A percentile compares a stretch with the other conserved stretches of the same genome.
phyloP scores from a whole-genome alignment of 1,140 invertebrate species.

The Heterodera carotae region DNA sequence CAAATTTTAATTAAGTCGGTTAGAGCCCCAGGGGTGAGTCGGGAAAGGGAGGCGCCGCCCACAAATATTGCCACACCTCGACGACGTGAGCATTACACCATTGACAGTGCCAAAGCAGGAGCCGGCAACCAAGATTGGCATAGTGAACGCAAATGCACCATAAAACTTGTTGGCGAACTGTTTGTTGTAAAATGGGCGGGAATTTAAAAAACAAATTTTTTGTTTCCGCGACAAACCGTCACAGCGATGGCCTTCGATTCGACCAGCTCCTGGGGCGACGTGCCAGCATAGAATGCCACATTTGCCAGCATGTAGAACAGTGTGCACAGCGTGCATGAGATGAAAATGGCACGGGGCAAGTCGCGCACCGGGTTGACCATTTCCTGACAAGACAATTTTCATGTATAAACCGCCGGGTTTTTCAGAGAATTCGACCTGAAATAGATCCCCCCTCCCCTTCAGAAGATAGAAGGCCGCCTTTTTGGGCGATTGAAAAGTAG shows the following conservation, averaged over 20 bases:
- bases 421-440: too few relatives aligned
- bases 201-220: constrained; percentile 6
- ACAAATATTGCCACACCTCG: constrained; percentile 68
- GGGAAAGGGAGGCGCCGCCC: too few relatives aligned
- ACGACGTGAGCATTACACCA: constrained; percentile 94
- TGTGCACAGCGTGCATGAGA: constrained; percentile 90
- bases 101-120: constrained; percentile 98
- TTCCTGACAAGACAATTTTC: constrained; percentile 69
- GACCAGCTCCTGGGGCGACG: constrained; percentile 81
- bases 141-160: constrained; percentile 87
- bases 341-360: constrained; percentile 88
- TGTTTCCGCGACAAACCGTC: constrained; percentile 32
- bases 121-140: constrained; percentile 94
- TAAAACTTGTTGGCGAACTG: constrained; percentile 85
- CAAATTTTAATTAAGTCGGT: too few relatives aligned
- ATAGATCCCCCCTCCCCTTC: too few relatives aligned
- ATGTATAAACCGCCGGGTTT: too few relatives aligned
- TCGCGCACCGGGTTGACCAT: constrained; percentile 94
- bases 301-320: constrained; percentile 92
- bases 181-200: background rate
- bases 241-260: constrained; percentile 94
- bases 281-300: constrained; percentile 91
- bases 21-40: too few relatives aligned
- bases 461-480: too few relatives aligned
- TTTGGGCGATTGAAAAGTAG: too few relatives aligned